Base-by-base conservation (phyloP, 2,888 invertebrate genomes). In the Drosophila picticornis region DNA sequence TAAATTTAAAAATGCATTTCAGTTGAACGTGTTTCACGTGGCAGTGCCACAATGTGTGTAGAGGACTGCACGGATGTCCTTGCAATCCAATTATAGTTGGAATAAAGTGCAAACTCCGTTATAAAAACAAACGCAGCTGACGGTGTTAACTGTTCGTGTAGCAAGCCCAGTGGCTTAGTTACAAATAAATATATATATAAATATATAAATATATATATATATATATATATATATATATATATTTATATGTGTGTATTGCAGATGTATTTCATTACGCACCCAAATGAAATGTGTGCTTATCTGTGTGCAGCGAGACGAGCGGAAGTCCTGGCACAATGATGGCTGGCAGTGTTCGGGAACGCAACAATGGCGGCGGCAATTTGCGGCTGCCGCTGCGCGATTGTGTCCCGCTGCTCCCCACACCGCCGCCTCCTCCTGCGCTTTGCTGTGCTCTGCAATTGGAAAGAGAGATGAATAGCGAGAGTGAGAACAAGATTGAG, bases 341-440 rank as follows among this genome's bases (percentile, higher is more conserved):
- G 77, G 97, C 97, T 50, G 98, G 98, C 70, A 98, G 94, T 9
- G 98, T 98, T 88, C 97, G 95, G 50, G 97, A 97, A 84, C 97
- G 95, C 81, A 97, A 94, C 75, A 98, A 94, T 0, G 97, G 97
- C 16, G 96, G 96, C 29, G 96, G 96, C 43, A 94, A 94, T 72
- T 92, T 93, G 64, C 94, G 94, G 75, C 94, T 90, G 87, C 83
- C 84, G 61, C 70, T 73, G 36, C 83, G 89, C 31, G 87, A 81
- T 92, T 94, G 94, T 53, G 65, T 56, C 10, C 70, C 70, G 31
- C 66, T 62, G 62, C 59, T 71, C 2, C 67, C 59, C 16, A 51
- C 61, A 55, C 57, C 36, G 36, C 50, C 29, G 46, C 52, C 77
- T 27, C 57, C 58, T 94, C 92, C 95, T 94, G 71, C 83, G 94